A percentile compares a stretch with the other conserved stretches of the same genome.
Evolutionary conservation across 37 sponge, comb jelly and placozoan genomes (phyloP).

Genomic region (Tethya wilhelma): DNA sequence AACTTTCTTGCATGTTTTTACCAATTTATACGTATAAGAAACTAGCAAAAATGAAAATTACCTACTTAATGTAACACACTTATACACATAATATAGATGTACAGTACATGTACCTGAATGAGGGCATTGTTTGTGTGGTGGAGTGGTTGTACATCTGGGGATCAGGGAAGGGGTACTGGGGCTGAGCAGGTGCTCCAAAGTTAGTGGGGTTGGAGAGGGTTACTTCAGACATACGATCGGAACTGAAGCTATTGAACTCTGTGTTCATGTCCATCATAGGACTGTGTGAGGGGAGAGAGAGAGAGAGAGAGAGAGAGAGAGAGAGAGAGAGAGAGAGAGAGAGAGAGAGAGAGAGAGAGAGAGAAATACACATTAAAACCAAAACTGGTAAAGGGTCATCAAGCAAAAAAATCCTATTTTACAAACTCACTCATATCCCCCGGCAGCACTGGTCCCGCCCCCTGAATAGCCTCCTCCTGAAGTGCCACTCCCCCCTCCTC

Average conservation of each 20-base stretch:
- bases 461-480: slow-evolving; percentile 26
- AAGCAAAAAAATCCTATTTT: neutral
- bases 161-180: neutral
- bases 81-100: too few relatives aligned
- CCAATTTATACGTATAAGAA: too few relatives aligned
- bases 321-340: slow-evolving; percentile 25
- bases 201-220: neutral
- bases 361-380: neutral
- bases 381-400: neutral
- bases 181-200: too few relatives aligned
- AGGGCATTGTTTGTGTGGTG: neutral
- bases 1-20: too few relatives aligned
- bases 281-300: neutral
- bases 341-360: slow-evolving; percentile 27
- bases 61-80: too few relatives aligned
- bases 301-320: slow-evolving; percentile 29
- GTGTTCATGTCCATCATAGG: too few relatives aligned
- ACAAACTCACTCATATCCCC: neutral
- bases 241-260: too few relatives aligned
- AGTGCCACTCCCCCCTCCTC: slow-evolving; percentile 1
- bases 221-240: too few relatives aligned
- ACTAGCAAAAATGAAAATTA: too few relatives aligned
- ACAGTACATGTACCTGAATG: neutral
- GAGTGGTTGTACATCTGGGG: neutral
- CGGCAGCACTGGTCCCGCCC: slow-evolving; percentile 2